A percentile compares a stretch with the other conserved stretches of the same genome.
Conservation (phyloP, 2,113 vertebrate species). For the Phainopepla nitens region DNA sequence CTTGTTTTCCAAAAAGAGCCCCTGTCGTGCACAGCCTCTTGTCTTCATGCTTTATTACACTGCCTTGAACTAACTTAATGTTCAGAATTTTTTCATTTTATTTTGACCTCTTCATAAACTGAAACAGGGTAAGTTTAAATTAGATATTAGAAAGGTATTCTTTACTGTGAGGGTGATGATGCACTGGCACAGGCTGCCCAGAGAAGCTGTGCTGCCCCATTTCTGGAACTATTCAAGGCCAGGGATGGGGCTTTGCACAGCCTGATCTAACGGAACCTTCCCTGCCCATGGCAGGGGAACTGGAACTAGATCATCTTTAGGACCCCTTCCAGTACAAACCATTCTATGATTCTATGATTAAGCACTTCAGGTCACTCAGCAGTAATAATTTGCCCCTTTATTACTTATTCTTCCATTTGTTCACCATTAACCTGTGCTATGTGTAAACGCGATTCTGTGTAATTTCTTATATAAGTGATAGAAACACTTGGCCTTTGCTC, state of each 20-base stretch:
- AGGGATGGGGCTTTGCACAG: not conserved
- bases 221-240: not conserved
- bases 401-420: conserved; percentile 1
- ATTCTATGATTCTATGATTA: not conserved
- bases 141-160: not conserved
- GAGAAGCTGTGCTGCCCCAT: not conserved
- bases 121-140: not conserved
- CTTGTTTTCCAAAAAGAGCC: not conserved
- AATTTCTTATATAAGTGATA: not conserved
- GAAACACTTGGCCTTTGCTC: not conserved
- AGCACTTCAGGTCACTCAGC: not conserved
- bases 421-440: not conserved
- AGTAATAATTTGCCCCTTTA: not conserved
- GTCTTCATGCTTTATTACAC: not conserved
- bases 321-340: not conserved
- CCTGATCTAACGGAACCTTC: not conserved
- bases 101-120: not conserved
- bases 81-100: not conserved
- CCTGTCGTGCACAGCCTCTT: not conserved
- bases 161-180: not conserved
- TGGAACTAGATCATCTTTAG: not conserved
- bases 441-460: not conserved
- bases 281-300: not conserved
- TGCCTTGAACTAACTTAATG: not conserved
- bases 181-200: not conserved